These are phyloP conservation scores for Trachurus trachurus DNA, from an alignment of 2,797 vertebrate genomes.

Conservation along the genomic window DNA sequence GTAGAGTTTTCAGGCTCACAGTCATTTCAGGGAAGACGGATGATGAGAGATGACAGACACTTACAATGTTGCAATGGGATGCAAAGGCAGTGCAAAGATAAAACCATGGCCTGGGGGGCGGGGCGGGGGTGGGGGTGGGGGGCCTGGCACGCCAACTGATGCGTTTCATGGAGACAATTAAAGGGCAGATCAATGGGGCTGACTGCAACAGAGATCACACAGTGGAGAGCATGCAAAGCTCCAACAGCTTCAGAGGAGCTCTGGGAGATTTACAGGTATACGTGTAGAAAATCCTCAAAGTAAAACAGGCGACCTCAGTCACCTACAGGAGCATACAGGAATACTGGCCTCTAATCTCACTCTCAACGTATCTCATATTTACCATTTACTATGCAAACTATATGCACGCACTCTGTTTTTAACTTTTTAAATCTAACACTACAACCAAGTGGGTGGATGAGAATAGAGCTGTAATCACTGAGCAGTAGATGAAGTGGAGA, in stretches of 20 bases:
- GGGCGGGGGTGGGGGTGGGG: neutral
- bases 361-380: conserved; percentile 22
- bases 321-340: conserved; percentile 23
- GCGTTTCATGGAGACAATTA: conserved; percentile 82
- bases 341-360: conserved; percentile 27
- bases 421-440: conserved; percentile 2
- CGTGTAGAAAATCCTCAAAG: conserved; percentile 50
- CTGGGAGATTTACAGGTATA: conserved; percentile 39
- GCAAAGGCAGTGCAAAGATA: conserved; percentile 69
- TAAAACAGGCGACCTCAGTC: conserved; percentile 55
- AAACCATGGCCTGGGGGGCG: conserved; percentile 40
- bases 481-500: conserved; percentile 56
- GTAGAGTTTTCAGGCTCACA: neutral
- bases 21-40: conserved; percentile 26
- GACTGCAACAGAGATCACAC: conserved; percentile 64
- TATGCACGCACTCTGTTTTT: neutral
- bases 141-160: conserved; percentile 71
- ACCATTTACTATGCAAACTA: neutral
- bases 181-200: conserved; percentile 79
- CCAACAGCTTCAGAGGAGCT: conserved; percentile 10
- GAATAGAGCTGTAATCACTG: conserved; percentile 50
- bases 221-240: conserved; percentile 54
- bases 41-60: conserved; percentile 71
- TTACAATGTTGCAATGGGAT: conserved; percentile 65
- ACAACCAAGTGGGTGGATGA: conserved; percentile 53